Conservation (phyloP, 2,113 vertebrate species). For the Tachysurus vachellii region DNA sequence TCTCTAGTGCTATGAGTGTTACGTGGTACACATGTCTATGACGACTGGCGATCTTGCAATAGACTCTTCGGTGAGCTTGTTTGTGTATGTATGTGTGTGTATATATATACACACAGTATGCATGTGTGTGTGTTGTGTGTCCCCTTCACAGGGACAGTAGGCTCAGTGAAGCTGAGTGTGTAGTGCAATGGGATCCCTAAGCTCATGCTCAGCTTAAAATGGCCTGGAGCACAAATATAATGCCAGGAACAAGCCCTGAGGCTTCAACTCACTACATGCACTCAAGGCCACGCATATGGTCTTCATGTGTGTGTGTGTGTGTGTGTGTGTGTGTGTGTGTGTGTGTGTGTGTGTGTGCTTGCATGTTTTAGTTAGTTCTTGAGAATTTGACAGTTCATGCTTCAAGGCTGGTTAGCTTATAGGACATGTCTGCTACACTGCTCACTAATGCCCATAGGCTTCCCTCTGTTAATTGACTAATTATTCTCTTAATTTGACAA, state of each 20-base stretch:
- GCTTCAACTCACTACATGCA: constrained; percentile 36
- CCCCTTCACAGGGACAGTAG: constrained; percentile 32
- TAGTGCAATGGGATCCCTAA: constrained; percentile 27
- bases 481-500: constrained; percentile 74
- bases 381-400: constrained; percentile 49
- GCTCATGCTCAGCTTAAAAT: constrained; percentile 46
- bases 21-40: constrained; percentile 23
- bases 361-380: constrained; percentile 35
- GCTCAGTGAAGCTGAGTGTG: constrained; percentile 32
- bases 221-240: constrained; percentile 50
- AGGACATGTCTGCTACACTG: constrained; percentile 48
- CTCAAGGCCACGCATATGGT: constrained; percentile 20
- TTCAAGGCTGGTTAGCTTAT: constrained; percentile 50
- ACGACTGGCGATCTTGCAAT: constrained; percentile 25
- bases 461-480: constrained; percentile 71
- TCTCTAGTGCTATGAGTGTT: constrained; percentile 1
- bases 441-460: constrained; percentile 62
- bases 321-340: constrained; percentile 32
- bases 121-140: constrained; percentile 31
- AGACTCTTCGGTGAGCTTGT: constrained; percentile 1
- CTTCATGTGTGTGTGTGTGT: constrained; percentile 31
- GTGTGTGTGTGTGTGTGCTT: constrained; percentile 41
- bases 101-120: not conserved
- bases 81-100: constrained; percentile 24
- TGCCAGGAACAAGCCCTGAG: constrained; percentile 49